Evolutionary conservation across 2,797 vertebrate species (phyloP).

Genomic region (Pipistrellus pygmaeus): DNA sequence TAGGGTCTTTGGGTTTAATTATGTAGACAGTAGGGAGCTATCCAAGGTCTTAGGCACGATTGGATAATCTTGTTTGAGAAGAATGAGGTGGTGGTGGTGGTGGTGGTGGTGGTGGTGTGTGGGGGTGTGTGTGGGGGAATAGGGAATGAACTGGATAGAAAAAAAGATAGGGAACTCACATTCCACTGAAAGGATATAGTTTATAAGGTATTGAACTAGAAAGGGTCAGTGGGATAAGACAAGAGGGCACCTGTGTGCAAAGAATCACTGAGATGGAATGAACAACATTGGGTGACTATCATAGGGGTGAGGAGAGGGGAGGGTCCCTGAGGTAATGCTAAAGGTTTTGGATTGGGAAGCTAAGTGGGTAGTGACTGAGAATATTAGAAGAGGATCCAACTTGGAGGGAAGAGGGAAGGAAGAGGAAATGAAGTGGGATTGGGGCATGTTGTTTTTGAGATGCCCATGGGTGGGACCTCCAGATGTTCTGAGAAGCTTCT

Average conservation of each 20-base stretch:
- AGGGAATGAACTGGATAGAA: not conserved
- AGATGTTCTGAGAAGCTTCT: not conserved
- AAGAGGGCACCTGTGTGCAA: not conserved
- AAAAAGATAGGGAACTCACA: not conserved
- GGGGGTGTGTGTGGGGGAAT: rapidly evolving
- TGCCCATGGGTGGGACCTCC: not conserved
- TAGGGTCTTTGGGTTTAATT: not conserved
- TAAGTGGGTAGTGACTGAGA: not conserved
- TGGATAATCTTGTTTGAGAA: not conserved
- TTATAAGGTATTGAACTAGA: not conserved
- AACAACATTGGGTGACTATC: not conserved
- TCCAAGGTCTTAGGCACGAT: slow-evolving; percentile 6
- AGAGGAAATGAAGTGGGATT: slow-evolving; percentile 56
- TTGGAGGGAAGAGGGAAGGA: not conserved
- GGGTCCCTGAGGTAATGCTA: not conserved
- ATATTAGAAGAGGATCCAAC: not conserved
- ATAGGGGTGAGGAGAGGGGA: not conserved
- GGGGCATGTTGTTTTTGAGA: not conserved
- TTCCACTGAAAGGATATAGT: not conserved
- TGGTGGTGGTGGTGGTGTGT: too few relatives aligned
- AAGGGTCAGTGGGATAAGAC: not conserved
- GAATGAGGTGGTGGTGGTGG: not conserved
- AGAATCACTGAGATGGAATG: not conserved
- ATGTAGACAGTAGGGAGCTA: slow-evolving; percentile 27
- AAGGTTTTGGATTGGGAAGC: not conserved